A percentile compares a stretch with the other conserved stretches of the same genome.
phyloP scores from a whole-genome alignment of 2,888 invertebrate genomes.

The Cerceris ruficornis region DNA sequence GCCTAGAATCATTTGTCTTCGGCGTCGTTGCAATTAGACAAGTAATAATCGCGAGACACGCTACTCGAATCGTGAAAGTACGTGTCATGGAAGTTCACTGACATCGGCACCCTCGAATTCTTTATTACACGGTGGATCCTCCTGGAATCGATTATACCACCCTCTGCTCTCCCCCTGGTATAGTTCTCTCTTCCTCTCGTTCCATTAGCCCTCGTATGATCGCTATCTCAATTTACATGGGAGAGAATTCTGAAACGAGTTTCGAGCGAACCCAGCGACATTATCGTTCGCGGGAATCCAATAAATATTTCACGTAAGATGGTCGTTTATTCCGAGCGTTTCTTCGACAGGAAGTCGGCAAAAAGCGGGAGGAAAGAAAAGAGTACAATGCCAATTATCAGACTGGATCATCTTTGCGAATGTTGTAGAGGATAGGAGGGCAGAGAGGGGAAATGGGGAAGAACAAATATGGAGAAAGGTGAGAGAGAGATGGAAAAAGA shows the following conservation, averaged over 20 bases:
- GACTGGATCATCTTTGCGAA: neutral
- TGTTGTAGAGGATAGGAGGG: neutral
- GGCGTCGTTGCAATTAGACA: no score
- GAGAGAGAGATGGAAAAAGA: no score
- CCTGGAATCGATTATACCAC: slow-evolving; percentile 4
- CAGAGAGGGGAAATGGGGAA: neutral
- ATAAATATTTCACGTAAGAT: neutral
- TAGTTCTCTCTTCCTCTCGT: neutral
- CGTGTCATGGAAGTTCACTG: no score
- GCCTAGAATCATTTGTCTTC: no score
- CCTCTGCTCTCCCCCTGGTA: no score
- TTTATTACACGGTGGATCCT: neutral
- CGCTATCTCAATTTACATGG: neutral
- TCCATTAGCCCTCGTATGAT: neutral
- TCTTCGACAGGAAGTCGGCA: neutral
- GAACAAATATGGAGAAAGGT: neutral
- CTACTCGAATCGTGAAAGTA: no score
- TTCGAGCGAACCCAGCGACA: neutral
- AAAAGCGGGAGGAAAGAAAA: neutral
- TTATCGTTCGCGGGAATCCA: neutral
- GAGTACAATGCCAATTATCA: no score
- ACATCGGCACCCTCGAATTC: neutral
- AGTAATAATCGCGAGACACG: no score
- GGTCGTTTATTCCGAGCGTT: neutral
- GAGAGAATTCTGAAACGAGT: slow-evolving; percentile 2